Evolutionary conservation across 64 coral and sea anemone species (phyloP), one percentile per base, ranked within the genome.

Genomic region (Trachythela sp.): DNA sequence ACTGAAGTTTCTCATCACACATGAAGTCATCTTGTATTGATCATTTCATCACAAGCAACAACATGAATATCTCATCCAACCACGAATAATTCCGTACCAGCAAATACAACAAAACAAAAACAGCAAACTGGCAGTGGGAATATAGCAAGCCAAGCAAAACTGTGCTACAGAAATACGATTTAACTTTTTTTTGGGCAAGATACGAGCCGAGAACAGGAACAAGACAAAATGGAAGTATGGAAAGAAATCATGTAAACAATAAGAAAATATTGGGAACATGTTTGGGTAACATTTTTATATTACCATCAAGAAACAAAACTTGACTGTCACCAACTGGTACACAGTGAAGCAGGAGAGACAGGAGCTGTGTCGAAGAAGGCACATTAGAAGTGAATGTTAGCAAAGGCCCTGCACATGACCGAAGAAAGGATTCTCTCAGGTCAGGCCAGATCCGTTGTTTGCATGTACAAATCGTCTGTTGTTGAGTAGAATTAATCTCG

Each of bases 281-380:
- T 0, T 80, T 80, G n/a, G 4, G 75, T 80, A 80, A 29, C 75
- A 80, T n/a, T 39, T 80, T 39, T 17, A 80, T 22, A 30, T 35
- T 13, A 17, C 75, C 75, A 80, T 80, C 75, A 38, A 80, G 31
- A 80, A 80, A 80, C 20, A 80, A 80, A 30, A 80, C 75, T 30
- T 34, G 31, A 15, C 33, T 1, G 9, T 35, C 33, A 22, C 30
- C 37, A 29, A 80, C 4, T 35, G 75, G 32, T 37, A 80, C 75
- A 35, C 75, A 80, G 20, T 80, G 37, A 30, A 80, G 33, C 30
- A 80, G 35, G 33, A 37, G 34, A 80, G 37, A 36, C 33, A 80
- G n/a, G 31, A 80, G 75, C 35, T 80, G 75, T 34, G 33, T 35
- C 4, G 75, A 80, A 35, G 33, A 13, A 18, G 75, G 34, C 35